Evolutionary conservation across 2,113 vertebrate genomes (phyloP).

Genomic region (Rhombomys opimus): DNA sequence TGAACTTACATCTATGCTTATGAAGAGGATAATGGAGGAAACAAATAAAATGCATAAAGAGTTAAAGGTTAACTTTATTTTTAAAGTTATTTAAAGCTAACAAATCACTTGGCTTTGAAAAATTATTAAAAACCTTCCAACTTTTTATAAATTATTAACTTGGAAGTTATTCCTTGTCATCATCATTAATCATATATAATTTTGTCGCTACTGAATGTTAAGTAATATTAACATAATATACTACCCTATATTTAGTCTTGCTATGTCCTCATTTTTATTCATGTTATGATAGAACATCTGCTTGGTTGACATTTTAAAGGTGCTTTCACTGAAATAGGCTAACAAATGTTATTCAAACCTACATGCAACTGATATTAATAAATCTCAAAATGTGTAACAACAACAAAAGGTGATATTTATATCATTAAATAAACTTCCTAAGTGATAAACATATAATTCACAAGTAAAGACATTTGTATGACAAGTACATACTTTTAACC

Average conservation of each 20-base stretch:
- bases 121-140: not conserved
- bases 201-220: slow-evolving; percentile 62
- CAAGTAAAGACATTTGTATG: slow-evolving; percentile 47
- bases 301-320: slow-evolving; percentile 71
- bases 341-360: slow-evolving; percentile 70
- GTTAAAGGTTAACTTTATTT: not conserved
- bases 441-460: slow-evolving; percentile 50
- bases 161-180: not conserved
- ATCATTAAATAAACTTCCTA: slow-evolving; percentile 60
- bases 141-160: slow-evolving; percentile 24
- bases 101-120: not conserved
- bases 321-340: slow-evolving; percentile 71
- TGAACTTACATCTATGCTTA: too few species aligned
- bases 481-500: slow-evolving; percentile 59
- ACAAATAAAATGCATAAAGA: too few species aligned
- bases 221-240: slow-evolving; percentile 49
- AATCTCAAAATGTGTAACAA: slow-evolving; percentile 64
- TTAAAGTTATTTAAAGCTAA: slow-evolving; percentile 21
- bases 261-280: slow-evolving; percentile 62
- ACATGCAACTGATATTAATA: not conserved
- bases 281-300: slow-evolving; percentile 63
- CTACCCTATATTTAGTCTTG: slow-evolving; percentile 52
- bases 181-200: slow-evolving; percentile 76
- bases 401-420: slow-evolving; percentile 42
- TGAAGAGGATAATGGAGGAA: too few species aligned